Evolutionary conservation across 2,113 vertebrate species (phyloP).

Genomic region (Polyodon spathula): DNA sequence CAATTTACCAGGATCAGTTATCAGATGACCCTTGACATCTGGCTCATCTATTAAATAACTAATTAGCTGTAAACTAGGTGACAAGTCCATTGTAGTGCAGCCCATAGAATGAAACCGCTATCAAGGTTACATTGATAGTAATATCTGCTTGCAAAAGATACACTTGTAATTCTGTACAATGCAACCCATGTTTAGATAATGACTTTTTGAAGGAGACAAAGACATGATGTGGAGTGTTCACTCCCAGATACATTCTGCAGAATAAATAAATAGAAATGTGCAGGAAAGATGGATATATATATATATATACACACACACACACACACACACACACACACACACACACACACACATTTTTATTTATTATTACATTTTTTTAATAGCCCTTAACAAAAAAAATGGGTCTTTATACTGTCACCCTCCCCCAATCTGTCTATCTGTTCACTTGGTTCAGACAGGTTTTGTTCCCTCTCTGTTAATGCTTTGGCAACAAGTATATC

Average conservation of each 20-base stretch:
- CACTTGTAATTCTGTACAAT: slow-evolving; percentile 32
- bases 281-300: not conserved
- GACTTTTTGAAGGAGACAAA: too few relatives aligned
- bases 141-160: slow-evolving; percentile 50
- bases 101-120: slow-evolving; percentile 33
- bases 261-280: slow-evolving; percentile 3
- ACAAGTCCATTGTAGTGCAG: slow-evolving; percentile 57
- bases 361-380: not conserved
- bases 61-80: slow-evolving; percentile 70
- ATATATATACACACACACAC: not conserved
- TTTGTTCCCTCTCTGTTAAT: too few relatives aligned
- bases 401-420: too few relatives aligned
- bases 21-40: slow-evolving; percentile 45
- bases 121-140: slow-evolving; percentile 19
- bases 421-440: too few relatives aligned
- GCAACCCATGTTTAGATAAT: slow-evolving; percentile 3
- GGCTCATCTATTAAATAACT: slow-evolving; percentile 45
- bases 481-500: too few relatives aligned
- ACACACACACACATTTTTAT: not conserved
- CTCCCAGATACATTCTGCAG: not conserved
- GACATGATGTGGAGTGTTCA: not conserved
- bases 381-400: too few relatives aligned
- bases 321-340: not conserved
- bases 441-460: too few relatives aligned
- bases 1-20: slow-evolving; percentile 57